These are phyloP conservation scores for Acleris sparsana DNA, from an alignment of 2,888 invertebrate genomes.

Conservation along the genomic window DNA sequence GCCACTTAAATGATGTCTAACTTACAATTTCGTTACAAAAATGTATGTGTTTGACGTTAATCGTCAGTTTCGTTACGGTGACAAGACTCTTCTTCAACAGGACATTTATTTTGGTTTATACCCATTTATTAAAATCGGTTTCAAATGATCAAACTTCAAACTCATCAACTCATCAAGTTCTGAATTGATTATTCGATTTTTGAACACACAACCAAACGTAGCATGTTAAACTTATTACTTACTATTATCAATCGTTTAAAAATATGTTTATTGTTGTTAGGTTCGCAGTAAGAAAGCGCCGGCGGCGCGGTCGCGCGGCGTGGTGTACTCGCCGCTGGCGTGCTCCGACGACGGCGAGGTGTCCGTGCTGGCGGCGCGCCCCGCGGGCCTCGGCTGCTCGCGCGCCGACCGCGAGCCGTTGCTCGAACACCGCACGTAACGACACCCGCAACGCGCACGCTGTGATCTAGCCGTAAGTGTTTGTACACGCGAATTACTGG, in stretches of 20 bases:
- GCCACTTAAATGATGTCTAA: too few relatives aligned
- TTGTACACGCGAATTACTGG: conserved; percentile 31
- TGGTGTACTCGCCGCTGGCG: conserved; percentile 67
- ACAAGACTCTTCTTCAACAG: too few relatives aligned
- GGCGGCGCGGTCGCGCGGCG: conserved; percentile 49
- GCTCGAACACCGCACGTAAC: conserved; percentile 73
- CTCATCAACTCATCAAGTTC: too few relatives aligned
- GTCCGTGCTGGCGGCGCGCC: conserved; percentile 55
- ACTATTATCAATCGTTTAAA: background rate
- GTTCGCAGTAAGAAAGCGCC: conserved; percentile 46
- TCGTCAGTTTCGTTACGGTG: too few relatives aligned
- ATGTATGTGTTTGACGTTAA: too few relatives aligned
- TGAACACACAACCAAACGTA: too few relatives aligned
- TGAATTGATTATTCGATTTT: too few relatives aligned
- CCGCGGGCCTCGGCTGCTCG: conserved; percentile 47
- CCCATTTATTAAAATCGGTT: too few relatives aligned
- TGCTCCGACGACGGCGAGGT: conserved; percentile 69
- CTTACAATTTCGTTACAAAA: too few relatives aligned
- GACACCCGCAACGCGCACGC: conserved; percentile 61
- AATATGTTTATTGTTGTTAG: background rate
- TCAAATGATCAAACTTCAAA: too few relatives aligned
- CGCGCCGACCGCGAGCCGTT: conserved; percentile 61
- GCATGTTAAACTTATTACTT: too few relatives aligned
- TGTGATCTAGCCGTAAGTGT: conserved; percentile 51
- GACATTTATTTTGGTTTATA: too few relatives aligned